Evolutionary conservation across 2,113 vertebrate genomes (phyloP).

Genomic region (Cyanoderma ruficeps): DNA sequence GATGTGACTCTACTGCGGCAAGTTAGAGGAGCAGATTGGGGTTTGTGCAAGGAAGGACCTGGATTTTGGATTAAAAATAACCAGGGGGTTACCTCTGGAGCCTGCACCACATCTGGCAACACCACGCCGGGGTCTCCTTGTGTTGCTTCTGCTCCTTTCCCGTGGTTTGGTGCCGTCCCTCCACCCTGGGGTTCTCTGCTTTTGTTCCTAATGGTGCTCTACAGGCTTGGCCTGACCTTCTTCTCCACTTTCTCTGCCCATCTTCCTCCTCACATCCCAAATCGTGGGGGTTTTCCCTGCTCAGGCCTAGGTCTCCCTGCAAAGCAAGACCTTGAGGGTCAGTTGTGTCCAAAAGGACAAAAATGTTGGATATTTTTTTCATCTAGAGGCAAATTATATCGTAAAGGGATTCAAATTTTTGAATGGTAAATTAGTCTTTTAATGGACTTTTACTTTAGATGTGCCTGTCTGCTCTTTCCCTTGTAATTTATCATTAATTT

Average conservation of each 20-base stretch:
- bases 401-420: neutral
- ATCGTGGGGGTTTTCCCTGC: neutral
- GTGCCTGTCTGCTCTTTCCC: neutral
- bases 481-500: neutral
- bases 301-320: neutral
- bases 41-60: slow-evolving; percentile 53
- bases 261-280: neutral
- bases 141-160: neutral
- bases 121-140: neutral
- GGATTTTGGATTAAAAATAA: slow-evolving; percentile 46
- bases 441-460: neutral
- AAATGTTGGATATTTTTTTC: neutral
- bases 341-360: neutral
- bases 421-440: neutral
- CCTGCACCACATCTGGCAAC: neutral
- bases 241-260: neutral
- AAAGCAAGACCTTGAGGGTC: neutral
- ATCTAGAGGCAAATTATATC: neutral
- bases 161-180: neutral
- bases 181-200: neutral
- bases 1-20: slow-evolving; percentile 68
- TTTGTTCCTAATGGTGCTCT: neutral
- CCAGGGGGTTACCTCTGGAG: neutral
- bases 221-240: neutral
- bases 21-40: slow-evolving; percentile 50